Evolutionary conservation across 2,797 vertebrate species (phyloP).

Genomic region (Oreortyx pictus): DNA sequence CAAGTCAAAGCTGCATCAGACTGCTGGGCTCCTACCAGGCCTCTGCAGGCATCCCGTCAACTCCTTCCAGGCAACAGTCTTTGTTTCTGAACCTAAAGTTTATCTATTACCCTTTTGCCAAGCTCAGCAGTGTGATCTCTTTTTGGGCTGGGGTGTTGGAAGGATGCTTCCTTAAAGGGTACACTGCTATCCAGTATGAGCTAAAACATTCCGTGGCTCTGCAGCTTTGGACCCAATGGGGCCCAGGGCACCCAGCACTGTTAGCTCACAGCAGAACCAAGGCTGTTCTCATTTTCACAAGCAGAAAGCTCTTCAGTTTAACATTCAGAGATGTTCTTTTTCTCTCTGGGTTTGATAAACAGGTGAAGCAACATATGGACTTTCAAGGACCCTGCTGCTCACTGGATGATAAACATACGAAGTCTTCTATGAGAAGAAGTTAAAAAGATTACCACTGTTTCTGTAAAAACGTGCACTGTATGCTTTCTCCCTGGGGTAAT

Average conservation of each 20-base stretch:
- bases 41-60: neutral
- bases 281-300: neutral
- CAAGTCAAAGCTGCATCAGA: neutral
- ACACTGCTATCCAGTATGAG: neutral
- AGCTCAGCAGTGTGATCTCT: accelerated
- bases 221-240: neutral
- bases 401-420: neutral
- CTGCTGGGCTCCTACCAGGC: accelerated
- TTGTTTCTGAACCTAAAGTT: neutral
- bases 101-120: neutral
- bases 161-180: neutral
- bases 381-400: neutral
- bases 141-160: accelerated
- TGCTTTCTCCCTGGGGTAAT: neutral
- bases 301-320: neutral
- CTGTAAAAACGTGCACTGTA: neutral
- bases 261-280: neutral
- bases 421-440: neutral
- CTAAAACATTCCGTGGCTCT: accelerated
- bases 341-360: neutral
- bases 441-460: neutral
- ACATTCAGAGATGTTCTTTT: neutral
- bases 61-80: accelerated
- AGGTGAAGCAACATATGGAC: neutral
- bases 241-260: neutral